Evolutionary conservation across 1,140 invertebrate genomes (phyloP).

Genomic region (Zeugodacus cucurbitae): DNA sequence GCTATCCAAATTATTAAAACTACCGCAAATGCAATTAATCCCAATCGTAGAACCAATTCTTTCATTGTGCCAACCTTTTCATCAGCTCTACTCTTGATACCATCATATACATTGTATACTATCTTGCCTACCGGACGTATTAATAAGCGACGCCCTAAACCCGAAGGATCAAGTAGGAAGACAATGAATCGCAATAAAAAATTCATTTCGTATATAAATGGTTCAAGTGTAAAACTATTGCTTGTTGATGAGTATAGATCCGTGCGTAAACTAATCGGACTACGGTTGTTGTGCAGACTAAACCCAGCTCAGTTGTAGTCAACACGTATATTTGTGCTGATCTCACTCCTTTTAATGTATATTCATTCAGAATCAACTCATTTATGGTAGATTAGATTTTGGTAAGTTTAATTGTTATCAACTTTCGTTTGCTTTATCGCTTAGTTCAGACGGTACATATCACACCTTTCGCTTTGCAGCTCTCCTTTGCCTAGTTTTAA

Average conservation of each 20-base stretch:
- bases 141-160: constrained; percentile 57
- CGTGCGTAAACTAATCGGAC: neutral
- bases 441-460: neutral
- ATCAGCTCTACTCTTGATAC: constrained; percentile 69
- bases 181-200: constrained; percentile 58
- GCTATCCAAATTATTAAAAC: constrained; percentile 85
- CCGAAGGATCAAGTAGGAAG: constrained; percentile 61
- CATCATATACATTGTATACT: constrained; percentile 54
- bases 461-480: neutral
- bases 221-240: constrained; percentile 9
- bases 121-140: constrained; percentile 55
- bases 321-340: neutral
- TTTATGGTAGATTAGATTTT: constrained; percentile 1
- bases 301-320: neutral
- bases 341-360: neutral
- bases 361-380: neutral
- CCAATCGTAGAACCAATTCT: constrained; percentile 76
- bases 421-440: neutral
- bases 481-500: neutral
- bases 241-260: neutral
- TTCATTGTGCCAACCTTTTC: constrained; percentile 70
- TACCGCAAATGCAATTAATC: constrained; percentile 75
- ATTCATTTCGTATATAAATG: constrained; percentile 52
- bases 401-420: neutral
- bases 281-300: neutral